A percentile compares a stretch with the other conserved stretches of the same genome.
Evolutionary conservation across 2,113 vertebrate species (phyloP).

Genomic region (Hucho hucho): DNA sequence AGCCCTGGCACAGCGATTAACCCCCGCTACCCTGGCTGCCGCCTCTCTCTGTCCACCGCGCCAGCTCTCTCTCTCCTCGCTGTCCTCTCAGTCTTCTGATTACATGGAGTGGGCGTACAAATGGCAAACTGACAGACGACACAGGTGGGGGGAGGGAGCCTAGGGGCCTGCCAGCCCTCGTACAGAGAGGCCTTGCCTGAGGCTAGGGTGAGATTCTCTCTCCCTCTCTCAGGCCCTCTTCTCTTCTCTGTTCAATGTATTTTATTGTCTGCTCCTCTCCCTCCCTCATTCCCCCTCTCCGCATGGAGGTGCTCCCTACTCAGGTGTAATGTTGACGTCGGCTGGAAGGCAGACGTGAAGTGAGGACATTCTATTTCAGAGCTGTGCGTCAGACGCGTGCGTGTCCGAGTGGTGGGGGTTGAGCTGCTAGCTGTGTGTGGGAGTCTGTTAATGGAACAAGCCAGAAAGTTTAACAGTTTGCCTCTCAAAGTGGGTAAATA

Average conservation of each 20-base stretch:
- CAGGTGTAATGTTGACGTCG: slow-evolving; percentile 8
- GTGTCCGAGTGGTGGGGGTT: slow-evolving; percentile 14
- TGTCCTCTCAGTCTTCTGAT: slow-evolving; percentile 41
- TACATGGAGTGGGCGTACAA: slow-evolving; percentile 45
- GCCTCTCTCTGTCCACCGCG: background rate
- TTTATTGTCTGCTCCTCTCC: background rate
- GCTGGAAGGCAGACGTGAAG: slow-evolving; percentile 21
- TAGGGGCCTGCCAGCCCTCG: background rate
- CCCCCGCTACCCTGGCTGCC: slow-evolving; percentile 57
- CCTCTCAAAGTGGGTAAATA: slow-evolving; percentile 52
- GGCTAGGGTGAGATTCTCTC: background rate
- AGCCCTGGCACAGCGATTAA: slow-evolving; percentile 70
- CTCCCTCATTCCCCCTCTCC: slow-evolving; percentile 27
- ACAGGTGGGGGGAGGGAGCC: background rate
- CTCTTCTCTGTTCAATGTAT: background rate
- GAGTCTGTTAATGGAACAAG: slow-evolving; percentile 60
- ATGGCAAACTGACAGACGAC: slow-evolving; percentile 17
- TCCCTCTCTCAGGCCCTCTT: background rate
- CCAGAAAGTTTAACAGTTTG: slow-evolving; percentile 61
- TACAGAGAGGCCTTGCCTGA: background rate
- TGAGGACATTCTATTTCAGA: slow-evolving; percentile 1
- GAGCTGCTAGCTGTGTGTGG: slow-evolving; percentile 32
- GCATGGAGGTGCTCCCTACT: too few species aligned
- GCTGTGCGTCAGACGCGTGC: background rate
- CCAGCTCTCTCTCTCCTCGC: slow-evolving; percentile 41